Evolutionary conservation across 1,140 invertebrate genomes (phyloP).

Genomic region (Paracyclopina nana): DNA sequence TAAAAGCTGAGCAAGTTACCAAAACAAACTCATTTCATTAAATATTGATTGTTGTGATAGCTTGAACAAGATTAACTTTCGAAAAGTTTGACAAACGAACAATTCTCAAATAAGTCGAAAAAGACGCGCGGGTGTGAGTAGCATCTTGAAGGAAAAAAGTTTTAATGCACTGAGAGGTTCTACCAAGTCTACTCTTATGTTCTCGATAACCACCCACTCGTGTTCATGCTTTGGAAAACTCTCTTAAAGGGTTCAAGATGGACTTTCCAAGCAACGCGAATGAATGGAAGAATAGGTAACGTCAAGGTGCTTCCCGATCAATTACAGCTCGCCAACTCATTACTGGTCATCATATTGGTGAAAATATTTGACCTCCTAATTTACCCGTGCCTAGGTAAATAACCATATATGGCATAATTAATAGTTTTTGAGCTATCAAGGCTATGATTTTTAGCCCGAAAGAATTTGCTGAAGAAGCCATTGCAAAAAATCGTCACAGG

Average conservation of each 20-base stretch:
- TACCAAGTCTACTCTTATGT: too few species aligned
- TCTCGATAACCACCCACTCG: too few species aligned
- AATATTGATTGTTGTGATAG: too few species aligned
- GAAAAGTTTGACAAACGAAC: too few species aligned
- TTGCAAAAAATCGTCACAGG: constrained; percentile 56
- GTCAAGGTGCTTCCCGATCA: constrained; percentile 60
- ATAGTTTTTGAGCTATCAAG: neutral
- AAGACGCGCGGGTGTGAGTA: too few species aligned
- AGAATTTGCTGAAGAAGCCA: constrained; percentile 35
- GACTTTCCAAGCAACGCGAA: constrained; percentile 77
- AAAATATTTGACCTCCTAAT: constrained; percentile 56
- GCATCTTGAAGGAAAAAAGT: too few species aligned
- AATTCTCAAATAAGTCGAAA: too few species aligned
- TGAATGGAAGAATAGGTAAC: constrained; percentile 56
- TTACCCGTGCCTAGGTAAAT: constrained; percentile 32
- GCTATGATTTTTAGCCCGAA: constrained; percentile 20
- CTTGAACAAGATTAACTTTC: too few species aligned
- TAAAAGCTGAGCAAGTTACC: too few species aligned
- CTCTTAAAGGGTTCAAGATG: constrained; percentile 57
- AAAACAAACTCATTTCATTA: too few species aligned
- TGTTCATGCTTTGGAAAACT: neutral
- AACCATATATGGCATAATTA: neutral
- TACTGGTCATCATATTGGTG: constrained; percentile 64
- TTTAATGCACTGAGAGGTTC: too few species aligned
- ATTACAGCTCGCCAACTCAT: constrained; percentile 66